A percentile compares a stretch with the other conserved stretches of the same genome.
phyloP scores from a whole-genome alignment of 2,113 vertebrate species.

The Notothenia coriiceps region DNA sequence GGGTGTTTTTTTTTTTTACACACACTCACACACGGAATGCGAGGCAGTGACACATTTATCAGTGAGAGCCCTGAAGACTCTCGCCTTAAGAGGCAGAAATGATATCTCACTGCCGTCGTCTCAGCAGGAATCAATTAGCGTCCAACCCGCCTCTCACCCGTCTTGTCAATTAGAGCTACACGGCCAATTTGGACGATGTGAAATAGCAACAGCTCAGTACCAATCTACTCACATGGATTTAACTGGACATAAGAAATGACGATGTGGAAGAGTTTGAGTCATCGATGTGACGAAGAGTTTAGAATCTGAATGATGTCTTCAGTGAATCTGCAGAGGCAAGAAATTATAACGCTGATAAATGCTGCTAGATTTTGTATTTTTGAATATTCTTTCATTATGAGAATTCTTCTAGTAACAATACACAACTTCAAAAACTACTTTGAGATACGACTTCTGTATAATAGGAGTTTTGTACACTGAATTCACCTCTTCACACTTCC shows the following conservation, averaged over 20 bases:
- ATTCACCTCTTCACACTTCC: not conserved
- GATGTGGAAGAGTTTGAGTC: not conserved
- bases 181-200: constrained; percentile 52
- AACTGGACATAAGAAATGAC: constrained; percentile 7
- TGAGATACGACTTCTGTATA: not conserved
- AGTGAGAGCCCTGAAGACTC: constrained; percentile 46
- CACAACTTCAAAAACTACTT: not conserved
- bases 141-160: constrained; percentile 30
- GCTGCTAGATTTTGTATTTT: too few relatives aligned
- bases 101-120: constrained; percentile 34
- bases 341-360: not conserved
- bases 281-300: not conserved
- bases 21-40: not conserved
- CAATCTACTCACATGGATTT: not conserved
- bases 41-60: constrained; percentile 42
- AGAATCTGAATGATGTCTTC: not conserved
- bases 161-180: constrained; percentile 66
- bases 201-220: constrained; percentile 9
- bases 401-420: too few relatives aligned
- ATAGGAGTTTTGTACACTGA: too few relatives aligned
- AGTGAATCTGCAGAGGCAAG: not conserved
- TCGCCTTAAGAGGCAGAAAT: constrained; percentile 52
- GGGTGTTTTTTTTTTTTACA: constrained; percentile 1
- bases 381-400: too few relatives aligned
- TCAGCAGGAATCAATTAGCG: constrained; percentile 75